Conservation (phyloP, 2,888 invertebrate species). For the Zelleria hepariella region DNA sequence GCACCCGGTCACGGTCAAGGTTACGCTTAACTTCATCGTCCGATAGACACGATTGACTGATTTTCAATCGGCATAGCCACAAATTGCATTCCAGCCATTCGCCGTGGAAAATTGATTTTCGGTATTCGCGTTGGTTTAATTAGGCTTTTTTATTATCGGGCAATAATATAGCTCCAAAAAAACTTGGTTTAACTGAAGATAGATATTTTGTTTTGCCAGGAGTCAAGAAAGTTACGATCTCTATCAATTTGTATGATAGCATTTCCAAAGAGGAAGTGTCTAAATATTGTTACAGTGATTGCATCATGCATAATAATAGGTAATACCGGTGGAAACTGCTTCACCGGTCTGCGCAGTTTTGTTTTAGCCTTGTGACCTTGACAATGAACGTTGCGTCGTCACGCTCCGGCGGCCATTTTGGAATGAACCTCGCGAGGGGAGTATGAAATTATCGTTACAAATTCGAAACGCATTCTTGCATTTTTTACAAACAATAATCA, state of each 20-base stretch:
- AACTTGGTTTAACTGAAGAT: too few species aligned
- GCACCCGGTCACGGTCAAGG: conserved; percentile 53
- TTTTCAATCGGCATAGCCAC: conserved; percentile 28
- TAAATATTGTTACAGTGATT: not conserved
- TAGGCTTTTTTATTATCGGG: not conserved
- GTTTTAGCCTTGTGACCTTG: conserved; percentile 62
- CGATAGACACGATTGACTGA: conserved; percentile 35
- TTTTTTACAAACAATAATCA: not conserved
- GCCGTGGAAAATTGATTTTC: not conserved
- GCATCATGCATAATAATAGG: not conserved
- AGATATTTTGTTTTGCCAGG: too few species aligned
- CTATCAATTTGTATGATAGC: too few species aligned
- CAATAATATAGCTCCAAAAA: not conserved
- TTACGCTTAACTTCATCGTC: conserved; percentile 30
- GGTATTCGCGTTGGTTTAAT: not conserved
- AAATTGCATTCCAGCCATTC: conserved; percentile 8
- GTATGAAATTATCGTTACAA: conserved; percentile 49
- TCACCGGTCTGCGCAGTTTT: conserved; percentile 41
- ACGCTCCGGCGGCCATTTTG: conserved; percentile 60
- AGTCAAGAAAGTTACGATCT: too few species aligned
- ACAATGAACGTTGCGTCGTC: conserved; percentile 62
- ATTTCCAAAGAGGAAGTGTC: too few species aligned
- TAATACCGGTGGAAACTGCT: not conserved
- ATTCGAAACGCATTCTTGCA: conserved; percentile 45
- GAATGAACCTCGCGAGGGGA: conserved; percentile 44